These are phyloP conservation scores for Python bivittatus DNA, from an alignment of 2,113 vertebrate species.

Conservation along the genomic window DNA sequence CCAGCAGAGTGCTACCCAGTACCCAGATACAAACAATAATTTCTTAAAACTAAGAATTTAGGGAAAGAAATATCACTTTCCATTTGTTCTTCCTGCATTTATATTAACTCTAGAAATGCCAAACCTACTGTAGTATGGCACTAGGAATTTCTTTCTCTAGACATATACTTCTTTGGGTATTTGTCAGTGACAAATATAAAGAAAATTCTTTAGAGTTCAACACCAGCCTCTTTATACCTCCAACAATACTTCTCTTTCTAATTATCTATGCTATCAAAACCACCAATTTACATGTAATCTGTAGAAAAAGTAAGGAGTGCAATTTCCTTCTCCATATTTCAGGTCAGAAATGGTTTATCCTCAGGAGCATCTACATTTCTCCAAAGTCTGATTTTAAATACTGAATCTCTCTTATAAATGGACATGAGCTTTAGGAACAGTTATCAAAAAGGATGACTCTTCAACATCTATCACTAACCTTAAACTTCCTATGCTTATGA, in stretches of 20 bases:
- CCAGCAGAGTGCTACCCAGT: background rate
- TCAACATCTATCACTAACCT: background rate
- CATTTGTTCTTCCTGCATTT: slow-evolving; percentile 40
- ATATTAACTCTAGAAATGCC: slow-evolving; percentile 24
- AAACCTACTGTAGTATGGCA: background rate
- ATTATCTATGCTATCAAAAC: slow-evolving; percentile 6
- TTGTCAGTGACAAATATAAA: slow-evolving; percentile 33
- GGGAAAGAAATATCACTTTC: slow-evolving; percentile 21
- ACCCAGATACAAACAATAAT: slow-evolving; percentile 20
- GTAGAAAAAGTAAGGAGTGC: background rate
- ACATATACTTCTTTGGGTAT: background rate
- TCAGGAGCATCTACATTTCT: background rate
- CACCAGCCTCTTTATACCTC: slow-evolving; percentile 21
- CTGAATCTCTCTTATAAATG: background rate
- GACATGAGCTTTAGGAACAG: too few species aligned
- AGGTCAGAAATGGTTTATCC: background rate
- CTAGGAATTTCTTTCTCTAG: background rate
- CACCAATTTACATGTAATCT: background rate
- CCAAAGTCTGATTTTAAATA: background rate
- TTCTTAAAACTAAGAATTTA: slow-evolving; percentile 26
- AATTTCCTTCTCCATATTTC: background rate
- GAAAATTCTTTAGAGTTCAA: too few species aligned
- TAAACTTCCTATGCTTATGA: background rate
- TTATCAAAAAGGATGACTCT: background rate
- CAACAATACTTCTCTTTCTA: slow-evolving; percentile 45